Percentiles rank a stretch among this genome's conserved stretches.
Conservation (phyloP, 2,797 vertebrate genomes). For the Taenioides sp. region DNA sequence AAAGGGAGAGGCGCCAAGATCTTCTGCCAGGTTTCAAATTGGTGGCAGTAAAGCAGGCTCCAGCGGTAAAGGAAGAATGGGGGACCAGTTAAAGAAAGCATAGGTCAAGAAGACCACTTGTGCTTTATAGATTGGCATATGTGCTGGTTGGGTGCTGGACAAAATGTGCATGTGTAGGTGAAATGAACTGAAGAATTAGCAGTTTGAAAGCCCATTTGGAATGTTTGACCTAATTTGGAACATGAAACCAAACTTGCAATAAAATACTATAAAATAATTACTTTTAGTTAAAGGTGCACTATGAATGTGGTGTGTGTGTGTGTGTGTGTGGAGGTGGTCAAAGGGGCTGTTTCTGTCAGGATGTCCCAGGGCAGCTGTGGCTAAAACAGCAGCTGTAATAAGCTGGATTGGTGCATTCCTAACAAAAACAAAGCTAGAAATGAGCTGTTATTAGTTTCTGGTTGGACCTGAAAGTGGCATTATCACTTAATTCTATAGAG, state of each 20-base stretch:
- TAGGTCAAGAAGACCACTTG: conserved; percentile 51
- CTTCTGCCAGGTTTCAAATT: conserved; percentile 50
- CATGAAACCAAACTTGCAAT: neutral
- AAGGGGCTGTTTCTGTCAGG: no score
- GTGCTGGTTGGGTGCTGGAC: conserved; percentile 22
- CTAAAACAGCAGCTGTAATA: no score
- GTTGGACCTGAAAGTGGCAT: no score
- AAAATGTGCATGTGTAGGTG: neutral
- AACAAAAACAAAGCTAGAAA: no score
- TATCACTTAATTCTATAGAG: no score
- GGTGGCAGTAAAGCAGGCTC: conserved; percentile 33
- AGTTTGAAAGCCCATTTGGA: neutral
- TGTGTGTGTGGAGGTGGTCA: no score
- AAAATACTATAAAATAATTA: neutral
- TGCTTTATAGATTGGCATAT: conserved; percentile 45
- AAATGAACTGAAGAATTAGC: neutral
- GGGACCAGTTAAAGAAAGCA: conserved; percentile 47
- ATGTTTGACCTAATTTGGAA: neutral
- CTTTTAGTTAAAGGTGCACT: neutral
- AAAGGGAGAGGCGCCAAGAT: conserved; percentile 55
- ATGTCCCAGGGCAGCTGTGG: no score
- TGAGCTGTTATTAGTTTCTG: no score
- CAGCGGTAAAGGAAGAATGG: conserved; percentile 27
- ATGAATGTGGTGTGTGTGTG: no score
- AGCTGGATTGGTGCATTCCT: no score